A percentile compares a stretch with the other conserved stretches of the same genome.
These are phyloP conservation scores for Nothobranchius kuhntae DNA, from an alignment of 2,113 vertebrate species.

Conservation along the genomic window DNA sequence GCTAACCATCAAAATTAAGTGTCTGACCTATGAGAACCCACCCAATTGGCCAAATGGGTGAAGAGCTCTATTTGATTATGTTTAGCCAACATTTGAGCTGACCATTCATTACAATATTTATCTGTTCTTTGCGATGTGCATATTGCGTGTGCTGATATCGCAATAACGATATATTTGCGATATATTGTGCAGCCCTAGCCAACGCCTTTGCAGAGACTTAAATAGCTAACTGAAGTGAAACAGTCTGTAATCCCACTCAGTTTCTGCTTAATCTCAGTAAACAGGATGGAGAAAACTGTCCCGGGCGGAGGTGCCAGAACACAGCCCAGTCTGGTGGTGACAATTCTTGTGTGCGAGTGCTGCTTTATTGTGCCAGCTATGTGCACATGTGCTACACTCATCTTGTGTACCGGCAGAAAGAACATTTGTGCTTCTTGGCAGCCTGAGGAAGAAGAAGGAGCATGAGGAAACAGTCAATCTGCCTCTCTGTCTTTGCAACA, in stretches of 20 bases:
- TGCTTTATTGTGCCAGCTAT: constrained; percentile 45
- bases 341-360: constrained; percentile 66
- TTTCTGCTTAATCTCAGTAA: constrained; percentile 57
- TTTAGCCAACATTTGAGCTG: too few relatives aligned
- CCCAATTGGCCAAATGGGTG: too few relatives aligned
- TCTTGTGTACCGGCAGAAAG: constrained; percentile 56
- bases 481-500: constrained; percentile 25
- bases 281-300: constrained; percentile 53
- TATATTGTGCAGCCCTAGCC: background rate
- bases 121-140: too few relatives aligned
- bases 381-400: constrained; percentile 51
- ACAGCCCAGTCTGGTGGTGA: constrained; percentile 56
- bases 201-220: constrained; percentile 8
- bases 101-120: too few relatives aligned
- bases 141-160: too few relatives aligned
- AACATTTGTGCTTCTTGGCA: constrained; percentile 62
- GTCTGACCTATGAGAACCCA: too few relatives aligned
- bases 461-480: constrained; percentile 50
- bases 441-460: constrained; percentile 53
- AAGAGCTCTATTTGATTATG: too few relatives aligned
- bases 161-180: too few relatives aligned
- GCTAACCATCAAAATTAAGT: too few relatives aligned
- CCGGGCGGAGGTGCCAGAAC: constrained; percentile 51
- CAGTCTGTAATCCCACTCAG: constrained; percentile 48
- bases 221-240: constrained; percentile 28